phyloP scores from a whole-genome alignment of 2,888 invertebrate species.

The Oxytorus armatus region DNA sequence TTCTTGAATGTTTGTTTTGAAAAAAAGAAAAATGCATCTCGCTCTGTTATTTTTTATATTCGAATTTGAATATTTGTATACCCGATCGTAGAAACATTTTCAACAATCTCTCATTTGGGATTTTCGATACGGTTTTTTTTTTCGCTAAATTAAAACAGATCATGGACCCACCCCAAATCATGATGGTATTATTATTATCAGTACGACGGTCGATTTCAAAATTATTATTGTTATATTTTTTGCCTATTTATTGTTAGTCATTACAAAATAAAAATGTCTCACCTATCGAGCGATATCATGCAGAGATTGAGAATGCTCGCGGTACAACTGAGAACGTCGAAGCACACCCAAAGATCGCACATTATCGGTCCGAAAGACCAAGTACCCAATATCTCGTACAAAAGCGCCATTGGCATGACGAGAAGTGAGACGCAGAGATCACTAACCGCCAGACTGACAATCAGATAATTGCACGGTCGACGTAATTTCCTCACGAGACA shows the following conservation, averaged over 20 bases:
- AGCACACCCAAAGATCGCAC: conserved; percentile 98
- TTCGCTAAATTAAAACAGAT: too few species aligned
- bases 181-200: too few species aligned
- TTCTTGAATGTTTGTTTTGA: too few species aligned
- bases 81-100: too few species aligned
- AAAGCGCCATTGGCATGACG: conserved; percentile 98
- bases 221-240: too few species aligned
- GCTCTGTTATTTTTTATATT: too few species aligned
- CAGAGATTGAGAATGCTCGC: conserved; percentile 99
- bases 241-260: neutral
- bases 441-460: conserved; percentile 97
- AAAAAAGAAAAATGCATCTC: too few species aligned
- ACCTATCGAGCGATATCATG: conserved; percentile 97
- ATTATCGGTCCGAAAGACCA: conserved; percentile 97
- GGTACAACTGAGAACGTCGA: conserved; percentile 98
- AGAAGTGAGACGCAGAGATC: conserved; percentile 97
- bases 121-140: too few species aligned
- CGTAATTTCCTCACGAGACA: conserved; percentile 96
- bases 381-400: conserved; percentile 95
- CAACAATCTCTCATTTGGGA: too few species aligned
- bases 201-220: too few species aligned
- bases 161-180: too few species aligned
- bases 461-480: conserved; percentile 95
- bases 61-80: too few species aligned
- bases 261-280: conserved; percentile 68